Base-by-base conservation (phyloP, 2,888 invertebrate species). In the Deroplatys truncata region DNA sequence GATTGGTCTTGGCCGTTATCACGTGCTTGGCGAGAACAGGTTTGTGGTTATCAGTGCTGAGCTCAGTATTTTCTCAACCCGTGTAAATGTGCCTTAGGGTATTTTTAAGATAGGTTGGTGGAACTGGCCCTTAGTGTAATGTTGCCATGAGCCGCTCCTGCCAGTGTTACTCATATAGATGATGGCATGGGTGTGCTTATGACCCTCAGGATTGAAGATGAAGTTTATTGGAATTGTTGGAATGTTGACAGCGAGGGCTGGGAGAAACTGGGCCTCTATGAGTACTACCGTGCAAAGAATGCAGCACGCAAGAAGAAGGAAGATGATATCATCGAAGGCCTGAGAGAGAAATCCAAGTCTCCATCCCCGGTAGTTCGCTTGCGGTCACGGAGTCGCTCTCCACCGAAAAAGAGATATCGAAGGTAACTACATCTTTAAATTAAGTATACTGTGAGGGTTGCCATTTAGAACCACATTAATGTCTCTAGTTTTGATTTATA, bases 231-330 rank as follows among this genome's bases (percentile, higher is more conserved):
- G 20, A 16, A 72, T 72, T 72, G 89, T 82, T 85, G 88, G 86
- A 90, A 90, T 90, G n/a, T 89, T 89, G 89, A 89, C 87, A 95
- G 95, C 93, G 99, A 99, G 93, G 99, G 99, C 56, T 99, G 99
- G 99, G 99, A 99, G 93, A 98, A 98, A 94, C 95, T 99, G 92
- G 99, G 98, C 91, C 95, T 99, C 89, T 99, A 98, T 93, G 99
- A 99, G 94, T 99, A 98, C 94, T 99, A 98, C 94, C 98, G 98
- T 94, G 98, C 98, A 10, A 99, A 99, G 94, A 98, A 98, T 93
- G 96, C 96, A 90, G 98, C 98, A 2, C 96, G 97, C 91, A 98
- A 98, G 92, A 96, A 97, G 92, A 98, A 98, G 93, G 97, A 98
- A 92, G 97, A 98, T 91, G 97, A 97, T 89, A 96, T 98, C 89